Base-by-base conservation (phyloP, 2,888 invertebrate genomes). In the Heteromurus nitidus region DNA sequence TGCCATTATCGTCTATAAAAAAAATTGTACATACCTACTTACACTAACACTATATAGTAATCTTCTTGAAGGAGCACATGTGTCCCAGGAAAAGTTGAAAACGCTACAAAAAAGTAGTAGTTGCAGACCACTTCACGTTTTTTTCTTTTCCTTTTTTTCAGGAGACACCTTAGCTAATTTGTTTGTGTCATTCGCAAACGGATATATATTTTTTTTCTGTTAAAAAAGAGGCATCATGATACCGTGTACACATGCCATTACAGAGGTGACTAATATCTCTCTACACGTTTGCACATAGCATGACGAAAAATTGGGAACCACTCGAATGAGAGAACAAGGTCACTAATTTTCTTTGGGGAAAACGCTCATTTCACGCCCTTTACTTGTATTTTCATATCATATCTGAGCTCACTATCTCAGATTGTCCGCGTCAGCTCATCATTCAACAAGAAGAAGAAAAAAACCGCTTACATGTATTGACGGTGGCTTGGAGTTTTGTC, bases 121-220 rank as follows among this genome's bases (percentile, higher is more conserved):
- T n/a, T n/a, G 44, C n/a, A 13, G 44, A 44, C 24, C 55, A 20
- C 55, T 55, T 55, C 55, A 55, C 60, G 53, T n/a, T n/a, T 18
- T 9, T n/a, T 53, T 7, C 53, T 53, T 7, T 16, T 26, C 60
- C 53, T 20, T 2, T 18, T 53, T 53, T 22, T 3, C 20, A 60
- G 11, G 20, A 24, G 65, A 65, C 65, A 65, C 65, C 65, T 70
- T 70, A 50, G 62, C 77, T 77, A 77, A 77, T 77, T 77, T 77
- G 77, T 77, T 70, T 50, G 53, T 70, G 77, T 77, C 77, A 64
- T 13, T 9, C 36, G 13, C 36, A 36, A 5, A 36, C 36, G 13
- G 13, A 36, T 36, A 36, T 36, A 13, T 13, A 5, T 36, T 9
- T 36, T 9, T 36, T 36, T 9, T 36, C 36, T 36, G 13, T 9